Conservation (phyloP, 2,113 vertebrate genomes). For the Perca fluviatilis region DNA sequence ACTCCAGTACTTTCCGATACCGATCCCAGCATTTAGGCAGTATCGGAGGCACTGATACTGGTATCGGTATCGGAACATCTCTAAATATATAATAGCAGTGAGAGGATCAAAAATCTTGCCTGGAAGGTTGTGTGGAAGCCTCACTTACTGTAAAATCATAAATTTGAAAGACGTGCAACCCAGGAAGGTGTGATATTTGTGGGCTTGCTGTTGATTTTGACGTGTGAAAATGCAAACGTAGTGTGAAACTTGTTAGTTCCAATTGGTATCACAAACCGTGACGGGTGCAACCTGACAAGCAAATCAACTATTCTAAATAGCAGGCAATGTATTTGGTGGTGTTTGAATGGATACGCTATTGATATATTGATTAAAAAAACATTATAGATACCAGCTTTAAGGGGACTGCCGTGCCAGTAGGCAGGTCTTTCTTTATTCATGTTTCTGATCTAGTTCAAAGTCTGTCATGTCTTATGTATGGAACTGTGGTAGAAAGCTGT, state of each 20-base stretch:
- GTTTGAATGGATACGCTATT: background rate
- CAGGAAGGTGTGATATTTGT: background rate
- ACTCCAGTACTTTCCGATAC: too few relatives aligned
- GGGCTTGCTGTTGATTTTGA: background rate
- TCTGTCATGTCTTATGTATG: background rate
- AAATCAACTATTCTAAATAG: slow-evolving; percentile 8
- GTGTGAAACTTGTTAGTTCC: slow-evolving; percentile 18
- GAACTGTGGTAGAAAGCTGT: background rate
- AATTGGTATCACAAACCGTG: slow-evolving; percentile 3
- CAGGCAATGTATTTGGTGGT: background rate
- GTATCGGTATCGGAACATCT: too few relatives aligned
- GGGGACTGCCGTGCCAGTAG: background rate
- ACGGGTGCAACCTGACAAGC: slow-evolving; percentile 18
- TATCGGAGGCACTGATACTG: too few relatives aligned
- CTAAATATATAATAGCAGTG: too few relatives aligned
- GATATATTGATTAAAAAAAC: slow-evolving; percentile 1
- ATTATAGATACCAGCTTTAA: background rate
- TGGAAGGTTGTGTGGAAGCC: background rate
- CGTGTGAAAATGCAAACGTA: slow-evolving; percentile 27
- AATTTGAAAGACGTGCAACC: background rate
- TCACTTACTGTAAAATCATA: background rate
- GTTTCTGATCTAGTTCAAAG: background rate
- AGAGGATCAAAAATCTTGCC: background rate
- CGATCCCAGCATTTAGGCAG: too few relatives aligned
- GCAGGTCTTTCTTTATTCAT: slow-evolving; percentile 18